Conservation (phyloP, 64 coral and sea anemone genomes). For the Pocillopora damicornis region DNA sequence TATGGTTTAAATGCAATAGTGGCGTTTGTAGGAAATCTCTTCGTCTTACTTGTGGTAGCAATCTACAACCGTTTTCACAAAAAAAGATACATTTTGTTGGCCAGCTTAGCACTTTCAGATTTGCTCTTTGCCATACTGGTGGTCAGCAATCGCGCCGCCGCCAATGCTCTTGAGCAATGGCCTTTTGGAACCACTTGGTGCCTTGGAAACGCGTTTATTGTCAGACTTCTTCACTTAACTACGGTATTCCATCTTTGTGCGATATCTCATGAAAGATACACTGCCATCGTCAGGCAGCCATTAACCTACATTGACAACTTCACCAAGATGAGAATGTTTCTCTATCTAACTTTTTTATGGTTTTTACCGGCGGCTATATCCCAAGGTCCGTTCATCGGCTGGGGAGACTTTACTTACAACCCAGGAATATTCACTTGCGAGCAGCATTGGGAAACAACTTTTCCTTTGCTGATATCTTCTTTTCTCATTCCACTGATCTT, state of each 20-base stretch:
- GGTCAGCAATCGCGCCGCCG: not conserved
- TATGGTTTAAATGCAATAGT: not conserved
- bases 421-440: constrained; percentile 6
- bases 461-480: not conserved
- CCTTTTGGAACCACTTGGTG: constrained; percentile 29
- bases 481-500: not conserved
- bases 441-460: not conserved
- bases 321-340: not conserved
- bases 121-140: not conserved
- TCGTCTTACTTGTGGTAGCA: constrained; percentile 10
- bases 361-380: not conserved
- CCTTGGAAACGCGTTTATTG: not conserved
- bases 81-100: constrained; percentile 1
- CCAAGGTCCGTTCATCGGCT: constrained; percentile 2
- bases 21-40: constrained; percentile 3
- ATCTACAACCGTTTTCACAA: not conserved
- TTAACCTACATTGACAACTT: not conserved
- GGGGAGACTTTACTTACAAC: constrained; percentile 18
- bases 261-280: constrained; percentile 21
- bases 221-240: not conserved
- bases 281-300: constrained; percentile 2
- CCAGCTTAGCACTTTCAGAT: constrained; percentile 33
- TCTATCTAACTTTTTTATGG: not conserved
- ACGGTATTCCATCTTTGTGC: constrained; percentile 16
- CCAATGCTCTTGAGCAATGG: not conserved